Evolutionary conservation across 2,888 invertebrate species (phyloP).

Genomic region (Epinotia nisella): DNA sequence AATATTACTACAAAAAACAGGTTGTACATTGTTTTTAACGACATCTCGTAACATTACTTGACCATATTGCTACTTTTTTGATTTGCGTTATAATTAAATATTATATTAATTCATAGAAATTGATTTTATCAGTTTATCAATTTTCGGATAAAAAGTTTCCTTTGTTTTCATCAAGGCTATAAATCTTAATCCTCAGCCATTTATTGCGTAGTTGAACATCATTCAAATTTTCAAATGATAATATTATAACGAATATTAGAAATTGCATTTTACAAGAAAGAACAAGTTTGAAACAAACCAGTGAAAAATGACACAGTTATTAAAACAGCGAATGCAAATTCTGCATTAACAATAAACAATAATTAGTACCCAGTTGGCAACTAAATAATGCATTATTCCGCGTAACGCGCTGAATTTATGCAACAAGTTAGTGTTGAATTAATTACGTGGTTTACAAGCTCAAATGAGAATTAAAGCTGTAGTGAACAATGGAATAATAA

Average conservation of each 20-base stretch:
- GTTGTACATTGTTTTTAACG: too few species aligned
- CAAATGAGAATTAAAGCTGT: background rate
- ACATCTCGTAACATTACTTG: too few species aligned
- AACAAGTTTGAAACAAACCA: background rate
- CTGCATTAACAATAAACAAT: slow-evolving; percentile 17
- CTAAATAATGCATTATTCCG: slow-evolving; percentile 13
- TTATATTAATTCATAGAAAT: too few species aligned
- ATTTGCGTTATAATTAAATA: too few species aligned
- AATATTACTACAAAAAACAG: too few species aligned
- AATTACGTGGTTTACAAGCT: slow-evolving; percentile 14
- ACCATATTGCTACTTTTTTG: too few species aligned
- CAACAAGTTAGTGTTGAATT: slow-evolving; percentile 17
- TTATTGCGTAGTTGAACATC: too few species aligned
- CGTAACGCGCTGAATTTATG: slow-evolving; percentile 11
- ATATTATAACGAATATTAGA: background rate
- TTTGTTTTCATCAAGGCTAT: too few species aligned
- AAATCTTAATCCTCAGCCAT: too few species aligned
- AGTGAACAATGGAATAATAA: background rate
- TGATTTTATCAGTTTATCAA: too few species aligned
- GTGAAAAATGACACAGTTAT: slow-evolving; percentile 32
- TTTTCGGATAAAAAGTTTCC: too few species aligned
- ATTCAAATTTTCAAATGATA: too few species aligned
- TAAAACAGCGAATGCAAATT: slow-evolving; percentile 39
- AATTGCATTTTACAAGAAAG: background rate
- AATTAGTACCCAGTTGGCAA: slow-evolving; percentile 4